Percentiles rank a stretch among this genome's conserved stretches.
Evolutionary conservation across 2,113 vertebrate species (phyloP).

Genomic region (Rousettus leschenaultii): DNA sequence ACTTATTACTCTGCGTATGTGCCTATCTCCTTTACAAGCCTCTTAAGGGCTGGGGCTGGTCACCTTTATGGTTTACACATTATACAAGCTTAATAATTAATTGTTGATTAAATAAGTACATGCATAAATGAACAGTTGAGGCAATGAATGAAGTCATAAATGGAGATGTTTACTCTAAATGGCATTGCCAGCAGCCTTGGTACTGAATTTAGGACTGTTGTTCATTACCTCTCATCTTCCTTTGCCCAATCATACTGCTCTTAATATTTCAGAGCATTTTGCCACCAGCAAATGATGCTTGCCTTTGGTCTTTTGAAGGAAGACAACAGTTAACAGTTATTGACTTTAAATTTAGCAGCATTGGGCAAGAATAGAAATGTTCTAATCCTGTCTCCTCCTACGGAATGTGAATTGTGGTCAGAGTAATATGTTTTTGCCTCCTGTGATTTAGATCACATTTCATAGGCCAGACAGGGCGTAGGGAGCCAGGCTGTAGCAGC

Average conservation of each 20-base stretch:
- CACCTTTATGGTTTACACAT: background rate
- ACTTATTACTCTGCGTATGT: background rate
- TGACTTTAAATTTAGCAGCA: conserved; percentile 80
- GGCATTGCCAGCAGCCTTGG: background rate
- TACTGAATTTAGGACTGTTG: background rate
- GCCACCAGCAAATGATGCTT: conserved; percentile 57
- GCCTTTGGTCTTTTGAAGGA: conserved; percentile 59
- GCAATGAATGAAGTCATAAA: background rate
- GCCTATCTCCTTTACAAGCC: background rate
- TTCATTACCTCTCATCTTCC: conserved; percentile 33
- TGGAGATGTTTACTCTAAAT: background rate
- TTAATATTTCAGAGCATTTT: conserved; percentile 60
- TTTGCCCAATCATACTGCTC: conserved; percentile 24
- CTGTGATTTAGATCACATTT: conserved; percentile 85
- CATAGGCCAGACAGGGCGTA: conserved; percentile 77
- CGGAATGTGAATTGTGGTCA: conserved; percentile 80
- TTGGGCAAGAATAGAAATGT: conserved; percentile 81
- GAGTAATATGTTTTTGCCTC: conserved; percentile 82
- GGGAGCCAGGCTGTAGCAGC: conserved; percentile 77
- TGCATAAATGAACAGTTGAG: background rate
- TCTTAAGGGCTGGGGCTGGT: background rate
- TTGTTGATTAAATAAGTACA: background rate
- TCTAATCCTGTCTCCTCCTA: conserved; percentile 79
- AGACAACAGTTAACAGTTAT: conserved; percentile 62
- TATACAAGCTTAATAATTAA: background rate